Base-by-base conservation (phyloP, 2,797 vertebrate species). In the Molossus alvarezi region DNA sequence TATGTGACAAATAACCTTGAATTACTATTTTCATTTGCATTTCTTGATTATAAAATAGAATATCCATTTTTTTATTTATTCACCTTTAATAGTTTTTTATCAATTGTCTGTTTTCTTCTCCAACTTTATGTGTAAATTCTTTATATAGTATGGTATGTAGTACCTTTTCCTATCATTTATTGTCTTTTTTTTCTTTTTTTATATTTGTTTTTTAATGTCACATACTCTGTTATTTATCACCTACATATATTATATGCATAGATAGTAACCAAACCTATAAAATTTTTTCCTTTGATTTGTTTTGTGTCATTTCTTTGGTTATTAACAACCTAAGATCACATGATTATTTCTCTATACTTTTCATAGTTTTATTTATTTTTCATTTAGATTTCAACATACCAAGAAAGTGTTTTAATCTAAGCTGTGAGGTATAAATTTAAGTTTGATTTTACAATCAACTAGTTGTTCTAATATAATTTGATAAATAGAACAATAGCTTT, bases 11-110 rank as follows among this genome's bases (percentile, higher is more conserved):
- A 55, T 62, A 45, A 48, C n/a, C 4, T 72, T 6, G 25, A 41
- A 82, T 67, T 76, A 9, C 12, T 88, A 20, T 87, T 82, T 69
- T 82, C 1, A 87, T 23, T 87, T 58, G 9, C 4, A 53, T 48
- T 92, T 58, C 83, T 48, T 57, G 21, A 77, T 77, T 83, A 76
- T 15, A 73, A 77, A 92, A 88, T 17, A 37, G 60, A 93, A 20
- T 72, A 20, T 77, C 37, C 9, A 45, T 37, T 71, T 80, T 80
- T 69, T 23, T 83, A 27, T 69, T 88, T 14, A 57, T 27, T 45
- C 12, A 29, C 41, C 25, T 71, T 87, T 51, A 81, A 73, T 62
- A 37, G 1, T 77, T 58, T 7, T 53, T 53, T 21, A 81, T 57
- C 13, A 80, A 81, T 73, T 65, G 13, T 20, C 4, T 45, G 9